phyloP scores from a whole-genome alignment of 2,113 vertebrate genomes.

The Pycnonotus jocosus region DNA sequence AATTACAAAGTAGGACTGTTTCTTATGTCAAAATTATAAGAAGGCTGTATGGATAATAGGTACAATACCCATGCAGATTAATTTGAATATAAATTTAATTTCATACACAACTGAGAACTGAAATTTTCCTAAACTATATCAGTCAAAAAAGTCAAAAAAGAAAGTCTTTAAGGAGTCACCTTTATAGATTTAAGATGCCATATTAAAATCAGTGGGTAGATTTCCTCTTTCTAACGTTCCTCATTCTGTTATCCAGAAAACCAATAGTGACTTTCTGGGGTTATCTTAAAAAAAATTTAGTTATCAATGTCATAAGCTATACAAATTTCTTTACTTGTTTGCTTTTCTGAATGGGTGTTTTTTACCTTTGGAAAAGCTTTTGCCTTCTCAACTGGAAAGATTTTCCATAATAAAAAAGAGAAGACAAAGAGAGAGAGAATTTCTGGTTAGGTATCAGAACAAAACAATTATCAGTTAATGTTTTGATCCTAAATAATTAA shows the following conservation, averaged over 20 bases:
- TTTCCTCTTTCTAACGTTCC: background rate
- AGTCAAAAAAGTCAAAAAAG: background rate
- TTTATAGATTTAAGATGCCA: background rate
- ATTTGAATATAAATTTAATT: conserved; percentile 22
- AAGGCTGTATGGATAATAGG: background rate
- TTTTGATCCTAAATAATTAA: background rate
- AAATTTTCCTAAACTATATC: background rate
- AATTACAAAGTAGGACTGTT: background rate
- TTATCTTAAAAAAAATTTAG: background rate
- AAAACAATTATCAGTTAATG: background rate
- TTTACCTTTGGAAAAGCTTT: background rate
- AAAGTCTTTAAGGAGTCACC: background rate
- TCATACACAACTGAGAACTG: background rate
- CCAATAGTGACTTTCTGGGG: background rate
- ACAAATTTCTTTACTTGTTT: background rate
- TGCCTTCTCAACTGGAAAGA: background rate
- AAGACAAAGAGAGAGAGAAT: background rate
- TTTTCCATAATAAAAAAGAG: background rate
- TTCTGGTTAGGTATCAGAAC: background rate
- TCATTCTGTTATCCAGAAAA: background rate
- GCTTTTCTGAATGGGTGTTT: background rate
- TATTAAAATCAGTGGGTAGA: background rate
- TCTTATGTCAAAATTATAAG: background rate
- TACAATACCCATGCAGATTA: background rate
- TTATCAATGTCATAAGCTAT: background rate